Evolutionary conservation across 2,888 invertebrate species (phyloP).

Genomic region (Sesia apiformis): DNA sequence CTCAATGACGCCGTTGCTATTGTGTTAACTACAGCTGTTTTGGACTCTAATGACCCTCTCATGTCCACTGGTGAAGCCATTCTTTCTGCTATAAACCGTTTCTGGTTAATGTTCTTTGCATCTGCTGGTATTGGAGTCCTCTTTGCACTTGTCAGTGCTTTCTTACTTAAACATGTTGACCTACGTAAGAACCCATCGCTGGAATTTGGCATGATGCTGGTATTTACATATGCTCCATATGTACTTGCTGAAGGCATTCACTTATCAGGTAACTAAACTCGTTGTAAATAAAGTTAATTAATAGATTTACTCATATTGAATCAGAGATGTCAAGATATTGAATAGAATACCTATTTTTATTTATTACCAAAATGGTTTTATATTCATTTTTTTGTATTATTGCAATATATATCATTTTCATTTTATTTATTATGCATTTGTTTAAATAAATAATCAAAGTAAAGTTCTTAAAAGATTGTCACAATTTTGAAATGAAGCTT

Average conservation of each 20-base stretch:
- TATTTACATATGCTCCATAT: slow-evolving; percentile 98
- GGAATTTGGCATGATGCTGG: slow-evolving; percentile 98
- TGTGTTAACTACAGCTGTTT: slow-evolving; percentile 93
- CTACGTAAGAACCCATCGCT: slow-evolving; percentile 97
- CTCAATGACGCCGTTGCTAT: slow-evolving; percentile 99
- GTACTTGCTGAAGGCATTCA: slow-evolving; percentile 97
- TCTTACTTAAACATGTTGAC: slow-evolving; percentile 95
- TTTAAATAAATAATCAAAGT: neutral
- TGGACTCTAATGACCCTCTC: slow-evolving; percentile 76
- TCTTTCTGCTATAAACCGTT: slow-evolving; percentile 89
- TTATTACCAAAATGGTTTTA: too few species aligned
- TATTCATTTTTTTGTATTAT: too few species aligned
- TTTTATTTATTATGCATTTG: neutral
- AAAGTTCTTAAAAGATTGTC: too few species aligned
- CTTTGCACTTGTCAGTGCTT: slow-evolving; percentile 94
- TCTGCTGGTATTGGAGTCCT: slow-evolving; percentile 97
- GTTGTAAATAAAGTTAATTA: neutral
- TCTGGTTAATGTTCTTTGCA: slow-evolving; percentile 98
- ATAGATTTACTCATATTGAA: too few species aligned
- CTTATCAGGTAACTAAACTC: slow-evolving; percentile 81
- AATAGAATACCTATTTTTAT: too few species aligned
- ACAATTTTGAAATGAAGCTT: neutral
- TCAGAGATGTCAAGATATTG: too few species aligned
- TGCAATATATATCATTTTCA: too few species aligned
- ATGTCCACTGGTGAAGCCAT: slow-evolving; percentile 88